A percentile compares a stretch with the other conserved stretches of the same genome.
phyloP scores from a whole-genome alignment of 30 jellyfish, hydroid and myxozoan species.

The Morbakka virulenta region DNA sequence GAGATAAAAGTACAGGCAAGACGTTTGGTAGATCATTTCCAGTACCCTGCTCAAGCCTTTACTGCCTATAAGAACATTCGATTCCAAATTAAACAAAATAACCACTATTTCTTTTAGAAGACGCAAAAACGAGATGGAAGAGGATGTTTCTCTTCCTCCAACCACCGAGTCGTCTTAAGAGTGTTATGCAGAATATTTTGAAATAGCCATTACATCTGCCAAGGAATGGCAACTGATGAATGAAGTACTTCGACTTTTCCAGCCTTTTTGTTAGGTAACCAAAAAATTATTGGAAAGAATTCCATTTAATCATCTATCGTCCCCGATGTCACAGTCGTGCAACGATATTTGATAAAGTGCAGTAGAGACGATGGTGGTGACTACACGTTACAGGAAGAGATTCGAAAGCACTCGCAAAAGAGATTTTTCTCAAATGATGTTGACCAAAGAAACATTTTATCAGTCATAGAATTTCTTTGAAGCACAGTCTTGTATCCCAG shows the following conservation, averaged over 20 bases:
- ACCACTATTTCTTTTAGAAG: conserved; percentile 15
- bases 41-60: conserved; percentile 44
- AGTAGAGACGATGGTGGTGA: conserved; percentile 1
- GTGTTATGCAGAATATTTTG: conserved; percentile 22
- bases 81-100: neutral
- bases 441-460: no score
- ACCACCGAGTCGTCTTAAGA: conserved; percentile 11
- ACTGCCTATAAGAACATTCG: conserved; percentile 22
- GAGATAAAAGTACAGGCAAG: conserved; percentile 16
- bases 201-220: neutral
- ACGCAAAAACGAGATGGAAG: conserved; percentile 9
- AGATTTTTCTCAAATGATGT: no score
- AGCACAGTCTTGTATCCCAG: conserved; percentile 22
- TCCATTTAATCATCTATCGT: neutral
- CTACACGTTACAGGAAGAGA: neutral
- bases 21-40: conserved; percentile 35
- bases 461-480: no score
- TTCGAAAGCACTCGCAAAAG: conserved; percentile 18
- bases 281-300: conserved; percentile 2
- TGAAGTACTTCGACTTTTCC: conserved; percentile 4
- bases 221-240: conserved; percentile 37
- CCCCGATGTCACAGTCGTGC: conserved; percentile 26
- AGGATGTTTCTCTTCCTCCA: conserved; percentile 20
- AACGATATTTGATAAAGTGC: neutral
- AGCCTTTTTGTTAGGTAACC: conserved; percentile 27